Evolutionary conservation across 2,113 vertebrate species (phyloP).

Genomic region (Percina caprodes): DNA sequence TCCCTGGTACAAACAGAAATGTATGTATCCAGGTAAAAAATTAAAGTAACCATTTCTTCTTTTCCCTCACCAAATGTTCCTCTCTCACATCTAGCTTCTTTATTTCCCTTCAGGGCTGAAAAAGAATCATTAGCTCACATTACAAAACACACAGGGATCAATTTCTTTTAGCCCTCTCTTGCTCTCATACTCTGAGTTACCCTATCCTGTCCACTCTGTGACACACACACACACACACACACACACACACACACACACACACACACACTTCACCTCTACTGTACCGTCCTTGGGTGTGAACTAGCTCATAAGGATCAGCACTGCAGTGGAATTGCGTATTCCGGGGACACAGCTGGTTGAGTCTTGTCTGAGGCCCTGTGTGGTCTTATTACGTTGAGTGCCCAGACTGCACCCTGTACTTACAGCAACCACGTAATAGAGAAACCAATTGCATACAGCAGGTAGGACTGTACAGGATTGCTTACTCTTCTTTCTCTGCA

Average conservation of each 20-base stretch:
- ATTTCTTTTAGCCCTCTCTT: conserved; percentile 43
- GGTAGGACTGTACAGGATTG: conserved; percentile 33
- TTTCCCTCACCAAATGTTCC: not conserved
- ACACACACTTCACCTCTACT: conserved; percentile 69
- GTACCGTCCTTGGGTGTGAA: conserved; percentile 76
- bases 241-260: conserved; percentile 17
- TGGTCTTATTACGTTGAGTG: conserved; percentile 71
- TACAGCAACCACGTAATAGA: conserved; percentile 68
- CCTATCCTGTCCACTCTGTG: conserved; percentile 34
- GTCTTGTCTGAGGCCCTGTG: conserved; percentile 57
- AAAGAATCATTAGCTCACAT: conserved; percentile 52
- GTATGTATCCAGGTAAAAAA: not conserved
- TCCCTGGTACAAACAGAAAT: not conserved
- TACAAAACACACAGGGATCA: conserved; percentile 62
- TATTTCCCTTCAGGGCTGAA: conserved; percentile 30
- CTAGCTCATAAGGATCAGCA: conserved; percentile 75
- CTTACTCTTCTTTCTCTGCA: conserved; percentile 53
- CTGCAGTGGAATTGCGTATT: conserved; percentile 78
- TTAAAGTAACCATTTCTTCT: not conserved
- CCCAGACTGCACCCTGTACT: conserved; percentile 63
- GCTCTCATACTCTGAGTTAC: conserved; percentile 34
- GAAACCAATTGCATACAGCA: conserved; percentile 70
- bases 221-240: conserved; percentile 5
- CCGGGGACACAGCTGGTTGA: conserved; percentile 53
- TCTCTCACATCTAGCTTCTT: conserved; percentile 2